phyloP scores from a whole-genome alignment of 2,113 vertebrate species.

The Sterrhoptilus dennistouni region DNA sequence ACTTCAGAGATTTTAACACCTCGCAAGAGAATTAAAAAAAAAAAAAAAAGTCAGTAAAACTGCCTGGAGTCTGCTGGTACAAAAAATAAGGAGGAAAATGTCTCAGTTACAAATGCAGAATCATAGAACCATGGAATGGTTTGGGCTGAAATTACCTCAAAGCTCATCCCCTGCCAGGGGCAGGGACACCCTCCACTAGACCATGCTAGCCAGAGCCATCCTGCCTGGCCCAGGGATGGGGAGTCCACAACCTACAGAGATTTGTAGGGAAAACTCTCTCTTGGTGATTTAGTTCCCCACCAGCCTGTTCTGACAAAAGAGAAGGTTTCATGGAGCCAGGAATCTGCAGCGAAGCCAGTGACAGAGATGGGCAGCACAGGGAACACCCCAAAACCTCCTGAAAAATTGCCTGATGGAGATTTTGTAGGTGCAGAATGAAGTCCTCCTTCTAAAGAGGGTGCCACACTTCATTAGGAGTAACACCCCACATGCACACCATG shows the following conservation, averaged over 20 bases:
- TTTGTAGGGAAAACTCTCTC: neutral
- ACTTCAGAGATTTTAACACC: neutral
- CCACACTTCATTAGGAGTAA: neutral
- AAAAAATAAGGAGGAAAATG: neutral
- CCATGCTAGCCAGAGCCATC: neutral
- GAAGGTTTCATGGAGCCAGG: neutral
- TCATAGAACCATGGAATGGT: neutral
- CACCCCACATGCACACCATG: fast-evolving
- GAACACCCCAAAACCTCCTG: neutral
- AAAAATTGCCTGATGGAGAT: neutral
- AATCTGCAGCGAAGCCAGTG: neutral
- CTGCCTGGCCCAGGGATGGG: neutral
- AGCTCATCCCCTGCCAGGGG: neutral
- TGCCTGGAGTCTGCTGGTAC: neutral
- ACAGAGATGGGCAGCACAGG: fast-evolving
- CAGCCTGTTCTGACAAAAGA: neutral
- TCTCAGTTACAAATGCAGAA: neutral
- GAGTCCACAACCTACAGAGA: neutral
- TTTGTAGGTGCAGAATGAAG: neutral
- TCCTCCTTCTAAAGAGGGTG: neutral
- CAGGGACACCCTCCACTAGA: neutral
- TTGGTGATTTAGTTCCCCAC: neutral
- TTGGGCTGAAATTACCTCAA: neutral
- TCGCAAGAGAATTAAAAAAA: neutral
- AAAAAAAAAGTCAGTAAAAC: neutral